Percentiles rank a stretch among this genome's conserved stretches.
These are phyloP conservation scores for Scaptomyza pallida DNA, from an alignment of 1,140 invertebrate species.

Conservation along the genomic window DNA sequence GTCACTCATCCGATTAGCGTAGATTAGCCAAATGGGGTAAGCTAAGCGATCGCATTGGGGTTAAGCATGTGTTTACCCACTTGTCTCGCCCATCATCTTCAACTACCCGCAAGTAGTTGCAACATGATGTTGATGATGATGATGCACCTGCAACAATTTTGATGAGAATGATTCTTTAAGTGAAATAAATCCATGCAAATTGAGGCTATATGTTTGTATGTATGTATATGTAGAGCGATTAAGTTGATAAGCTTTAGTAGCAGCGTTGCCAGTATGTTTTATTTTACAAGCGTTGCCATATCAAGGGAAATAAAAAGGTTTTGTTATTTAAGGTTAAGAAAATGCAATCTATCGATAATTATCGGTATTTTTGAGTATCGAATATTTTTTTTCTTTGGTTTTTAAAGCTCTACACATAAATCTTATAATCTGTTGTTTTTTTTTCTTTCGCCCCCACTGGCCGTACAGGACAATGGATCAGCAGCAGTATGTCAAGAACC, in stretches of 20 bases:
- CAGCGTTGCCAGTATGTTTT: too few relatives aligned
- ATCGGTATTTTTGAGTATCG: background rate
- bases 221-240: too few relatives aligned
- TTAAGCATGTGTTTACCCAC: slow-evolving; percentile 47
- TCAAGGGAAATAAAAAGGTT: too few relatives aligned
- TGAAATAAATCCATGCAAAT: too few relatives aligned
- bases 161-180: too few relatives aligned
- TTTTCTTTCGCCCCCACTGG: slow-evolving; percentile 53
- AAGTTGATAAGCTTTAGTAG: too few relatives aligned
- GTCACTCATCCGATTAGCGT: slow-evolving; percentile 59
- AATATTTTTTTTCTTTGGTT: too few relatives aligned
- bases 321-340: too few relatives aligned
- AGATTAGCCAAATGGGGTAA: slow-evolving; percentile 42
- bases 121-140: too few relatives aligned
- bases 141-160: background rate
- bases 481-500: slow-evolving; percentile 74
- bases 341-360: too few relatives aligned
- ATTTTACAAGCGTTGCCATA: too few relatives aligned
- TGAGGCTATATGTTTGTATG: too few relatives aligned
- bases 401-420: slow-evolving; percentile 38
- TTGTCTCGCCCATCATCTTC: slow-evolving; percentile 4
- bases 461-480: slow-evolving; percentile 80
- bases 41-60: slow-evolving; percentile 35
- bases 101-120: background rate
- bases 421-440: slow-evolving; percentile 71